Percentiles rank a stretch among this genome's conserved stretches.
These are phyloP conservation scores for Gopherus evgoodei DNA, from an alignment of 2,113 vertebrate species.

Conservation along the genomic window DNA sequence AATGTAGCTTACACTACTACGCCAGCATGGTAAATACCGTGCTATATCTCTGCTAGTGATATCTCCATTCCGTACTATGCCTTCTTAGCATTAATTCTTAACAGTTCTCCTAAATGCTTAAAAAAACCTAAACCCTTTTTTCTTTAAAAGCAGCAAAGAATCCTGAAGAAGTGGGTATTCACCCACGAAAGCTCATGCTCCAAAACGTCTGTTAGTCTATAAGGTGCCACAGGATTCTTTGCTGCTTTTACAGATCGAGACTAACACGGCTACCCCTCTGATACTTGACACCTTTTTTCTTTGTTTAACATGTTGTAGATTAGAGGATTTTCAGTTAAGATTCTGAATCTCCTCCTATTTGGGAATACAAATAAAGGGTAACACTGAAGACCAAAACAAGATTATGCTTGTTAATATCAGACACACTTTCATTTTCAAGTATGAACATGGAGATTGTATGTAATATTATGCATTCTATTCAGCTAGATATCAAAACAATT, in stretches of 20 bases:
- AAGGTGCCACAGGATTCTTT: too few relatives aligned
- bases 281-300: too few relatives aligned
- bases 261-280: too few relatives aligned
- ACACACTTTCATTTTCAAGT: slow-evolving; percentile 56
- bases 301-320: background rate
- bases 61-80: background rate
- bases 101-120: background rate
- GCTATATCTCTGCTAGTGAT: background rate
- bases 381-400: slow-evolving; percentile 55
- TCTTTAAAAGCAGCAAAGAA: background rate
- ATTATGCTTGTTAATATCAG: slow-evolving; percentile 36
- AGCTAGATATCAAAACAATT: background rate
- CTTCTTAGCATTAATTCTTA: background rate
- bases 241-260: too few relatives aligned
- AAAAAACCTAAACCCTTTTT: background rate
- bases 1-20: background rate
- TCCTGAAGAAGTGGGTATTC: too few relatives aligned
- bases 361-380: background rate
- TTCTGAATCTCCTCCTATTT: background rate
- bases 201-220: too few relatives aligned
- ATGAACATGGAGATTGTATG: slow-evolving; percentile 33
- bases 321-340: background rate
- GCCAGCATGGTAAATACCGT: background rate
- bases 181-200: too few relatives aligned
- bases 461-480: background rate